Conservation (phyloP, 1,140 invertebrate species). For the Listronotus bonariensis region DNA sequence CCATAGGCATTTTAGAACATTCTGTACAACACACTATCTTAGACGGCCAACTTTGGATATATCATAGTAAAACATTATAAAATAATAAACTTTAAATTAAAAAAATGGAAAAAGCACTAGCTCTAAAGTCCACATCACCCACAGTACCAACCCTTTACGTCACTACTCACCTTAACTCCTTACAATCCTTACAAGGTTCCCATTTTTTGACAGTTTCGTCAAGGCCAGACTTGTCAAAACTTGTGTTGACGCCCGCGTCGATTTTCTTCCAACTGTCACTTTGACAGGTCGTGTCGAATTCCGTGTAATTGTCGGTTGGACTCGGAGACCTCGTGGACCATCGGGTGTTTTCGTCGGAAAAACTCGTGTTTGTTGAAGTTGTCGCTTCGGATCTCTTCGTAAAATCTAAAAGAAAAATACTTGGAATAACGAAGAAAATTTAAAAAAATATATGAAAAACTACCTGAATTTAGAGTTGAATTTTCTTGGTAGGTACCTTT, state of each 20-base stretch:
- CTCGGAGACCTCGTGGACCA: conserved; percentile 32
- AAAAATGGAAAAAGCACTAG: too few species aligned
- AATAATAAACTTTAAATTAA: too few species aligned
- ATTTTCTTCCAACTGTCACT: conserved; percentile 12
- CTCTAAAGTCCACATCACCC: too few species aligned
- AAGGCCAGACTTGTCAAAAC: conserved; percentile 10
- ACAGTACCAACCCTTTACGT: too few species aligned
- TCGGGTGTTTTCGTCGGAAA: conserved; percentile 35
- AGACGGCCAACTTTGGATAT: too few species aligned
- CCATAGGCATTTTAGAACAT: too few species aligned
- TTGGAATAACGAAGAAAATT: too few species aligned
- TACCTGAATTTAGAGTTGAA: neutral
- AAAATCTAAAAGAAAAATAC: neutral
- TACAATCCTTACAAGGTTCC: conserved; percentile 19
- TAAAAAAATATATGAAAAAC: neutral
- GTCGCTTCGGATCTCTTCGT: too few species aligned
- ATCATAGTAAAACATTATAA: too few species aligned
- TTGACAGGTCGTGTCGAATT: conserved; percentile 28
- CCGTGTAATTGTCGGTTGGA: conserved; percentile 22
- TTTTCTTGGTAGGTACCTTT: neutral
- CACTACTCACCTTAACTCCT: conserved; percentile 23
- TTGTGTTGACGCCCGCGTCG: conserved; percentile 34
- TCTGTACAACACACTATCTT: too few species aligned
- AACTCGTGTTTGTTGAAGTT: conserved; percentile 25
- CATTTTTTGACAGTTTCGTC: conserved; percentile 20